Conservation (phyloP, 2,888 invertebrate species). For the Ormia ochracea region DNA sequence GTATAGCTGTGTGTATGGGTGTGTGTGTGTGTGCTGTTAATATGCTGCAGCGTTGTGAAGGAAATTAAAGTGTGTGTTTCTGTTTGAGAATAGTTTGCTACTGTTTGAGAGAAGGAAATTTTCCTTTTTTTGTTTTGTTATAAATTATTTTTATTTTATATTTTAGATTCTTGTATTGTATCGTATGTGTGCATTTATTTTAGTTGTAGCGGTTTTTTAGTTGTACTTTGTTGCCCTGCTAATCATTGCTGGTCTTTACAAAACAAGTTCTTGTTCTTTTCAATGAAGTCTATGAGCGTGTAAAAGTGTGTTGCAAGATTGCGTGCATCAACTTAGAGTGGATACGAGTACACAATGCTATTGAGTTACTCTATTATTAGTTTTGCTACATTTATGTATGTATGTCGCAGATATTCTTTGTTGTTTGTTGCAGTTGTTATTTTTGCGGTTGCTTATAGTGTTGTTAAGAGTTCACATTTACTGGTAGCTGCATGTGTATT, state of each 20-base stretch:
- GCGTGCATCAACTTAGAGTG: background rate
- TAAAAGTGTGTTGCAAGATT: background rate
- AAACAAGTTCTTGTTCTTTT: conserved; percentile 56
- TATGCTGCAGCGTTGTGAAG: too few relatives aligned
- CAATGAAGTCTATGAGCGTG: conserved; percentile 3
- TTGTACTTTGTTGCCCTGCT: conserved; percentile 15
- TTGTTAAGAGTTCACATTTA: background rate
- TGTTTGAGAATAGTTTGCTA: conserved; percentile 3
- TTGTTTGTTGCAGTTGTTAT: background rate
- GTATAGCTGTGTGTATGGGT: too few relatives aligned
- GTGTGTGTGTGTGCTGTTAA: too few relatives aligned
- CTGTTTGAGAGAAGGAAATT: conserved; percentile 17
- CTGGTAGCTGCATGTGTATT: background rate
- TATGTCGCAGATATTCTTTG: conserved; percentile 34
- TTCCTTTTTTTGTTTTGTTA: conserved; percentile 44
- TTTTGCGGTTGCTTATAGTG: background rate
- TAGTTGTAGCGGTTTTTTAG: conserved; percentile 37
- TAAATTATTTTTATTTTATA: background rate
- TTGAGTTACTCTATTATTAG: conserved; percentile 41
- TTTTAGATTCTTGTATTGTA: conserved; percentile 1
- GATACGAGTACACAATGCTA: background rate
- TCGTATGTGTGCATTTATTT: background rate
- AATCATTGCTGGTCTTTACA: conserved; percentile 10
- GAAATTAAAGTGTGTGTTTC: conserved; percentile 7
- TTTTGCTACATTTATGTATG: conserved; percentile 50